Evolutionary conservation across 23 tunicate genomes (phyloP).

Genomic region (Ascidia mentula): DNA sequence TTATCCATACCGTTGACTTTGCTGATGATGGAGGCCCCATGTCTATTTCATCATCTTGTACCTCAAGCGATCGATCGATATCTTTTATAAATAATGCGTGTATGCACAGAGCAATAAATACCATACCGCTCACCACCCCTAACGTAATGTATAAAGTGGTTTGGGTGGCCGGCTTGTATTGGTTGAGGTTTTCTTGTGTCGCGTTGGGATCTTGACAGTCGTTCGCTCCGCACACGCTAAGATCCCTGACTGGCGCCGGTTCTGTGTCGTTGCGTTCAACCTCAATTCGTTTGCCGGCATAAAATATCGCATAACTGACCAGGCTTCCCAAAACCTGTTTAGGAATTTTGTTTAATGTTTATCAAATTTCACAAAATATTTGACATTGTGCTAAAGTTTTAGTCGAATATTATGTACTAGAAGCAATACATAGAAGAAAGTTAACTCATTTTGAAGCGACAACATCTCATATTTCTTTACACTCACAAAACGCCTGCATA

Average conservation of each 20-base stretch:
- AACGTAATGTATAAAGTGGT: slow-evolving; percentile 26
- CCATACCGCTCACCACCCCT: slow-evolving; percentile 41
- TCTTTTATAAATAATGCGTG: background rate
- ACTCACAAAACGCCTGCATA: no score
- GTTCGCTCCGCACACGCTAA: slow-evolving; percentile 58
- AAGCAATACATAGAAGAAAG: no score
- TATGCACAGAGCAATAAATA: slow-evolving; percentile 31
- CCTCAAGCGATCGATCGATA: background rate
- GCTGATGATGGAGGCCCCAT: background rate
- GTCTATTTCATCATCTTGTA: background rate
- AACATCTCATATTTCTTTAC: no score
- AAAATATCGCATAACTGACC: slow-evolving; percentile 40
- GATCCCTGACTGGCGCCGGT: background rate
- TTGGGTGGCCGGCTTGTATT: slow-evolving; percentile 45
- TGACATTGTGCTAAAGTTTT: no score
- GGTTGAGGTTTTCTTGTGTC: slow-evolving; percentile 25
- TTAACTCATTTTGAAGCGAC: no score
- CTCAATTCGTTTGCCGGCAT: slow-evolving; percentile 11
- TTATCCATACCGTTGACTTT: no score
- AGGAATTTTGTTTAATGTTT: background rate
- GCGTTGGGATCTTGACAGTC: slow-evolving; percentile 84
- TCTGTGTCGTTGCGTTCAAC: background rate
- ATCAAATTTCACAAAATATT: background rate
- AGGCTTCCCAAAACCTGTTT: slow-evolving; percentile 57
- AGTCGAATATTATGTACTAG: no score